Evolutionary conservation across 2,797 vertebrate genomes (phyloP).

Genomic region (Hirundo rustica): DNA sequence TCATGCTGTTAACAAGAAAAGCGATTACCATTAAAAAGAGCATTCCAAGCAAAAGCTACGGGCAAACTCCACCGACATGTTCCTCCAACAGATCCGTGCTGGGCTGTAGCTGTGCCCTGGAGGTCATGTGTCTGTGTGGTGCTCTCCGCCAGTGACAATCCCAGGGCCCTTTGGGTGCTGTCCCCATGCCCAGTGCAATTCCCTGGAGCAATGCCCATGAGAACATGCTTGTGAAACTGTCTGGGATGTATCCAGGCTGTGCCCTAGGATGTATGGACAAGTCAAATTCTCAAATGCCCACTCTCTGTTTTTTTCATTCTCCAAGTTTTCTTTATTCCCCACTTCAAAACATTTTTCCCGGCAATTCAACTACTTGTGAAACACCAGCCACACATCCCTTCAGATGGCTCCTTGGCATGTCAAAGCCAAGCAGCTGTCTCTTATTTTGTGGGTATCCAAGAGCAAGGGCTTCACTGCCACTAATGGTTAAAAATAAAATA

Average conservation of each 20-base stretch:
- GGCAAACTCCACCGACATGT: neutral
- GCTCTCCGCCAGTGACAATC: neutral
- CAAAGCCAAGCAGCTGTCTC: neutral
- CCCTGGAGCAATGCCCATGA: neutral
- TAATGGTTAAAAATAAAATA: neutral
- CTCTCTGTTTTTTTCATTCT: neutral
- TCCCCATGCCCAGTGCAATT: neutral
- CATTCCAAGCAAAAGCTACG: neutral
- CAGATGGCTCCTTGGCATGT: neutral
- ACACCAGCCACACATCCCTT: neutral
- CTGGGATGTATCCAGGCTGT: neutral
- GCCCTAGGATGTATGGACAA: neutral
- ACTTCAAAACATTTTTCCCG: neutral
- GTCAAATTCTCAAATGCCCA: neutral
- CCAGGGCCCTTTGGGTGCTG: neutral
- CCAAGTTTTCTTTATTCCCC: neutral
- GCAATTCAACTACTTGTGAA: neutral
- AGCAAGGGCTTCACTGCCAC: neutral
- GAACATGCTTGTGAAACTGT: neutral
- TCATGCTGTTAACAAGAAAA: neutral
- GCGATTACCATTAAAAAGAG: neutral
- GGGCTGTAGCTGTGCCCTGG: neutral
- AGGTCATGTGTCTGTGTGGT: neutral
- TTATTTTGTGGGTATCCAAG: neutral
- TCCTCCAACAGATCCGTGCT: neutral